Percentiles rank a stretch among this genome's conserved stretches.
These are phyloP conservation scores for Macquaria australasica DNA, from an alignment of 2,113 vertebrate genomes.

Conservation along the genomic window DNA sequence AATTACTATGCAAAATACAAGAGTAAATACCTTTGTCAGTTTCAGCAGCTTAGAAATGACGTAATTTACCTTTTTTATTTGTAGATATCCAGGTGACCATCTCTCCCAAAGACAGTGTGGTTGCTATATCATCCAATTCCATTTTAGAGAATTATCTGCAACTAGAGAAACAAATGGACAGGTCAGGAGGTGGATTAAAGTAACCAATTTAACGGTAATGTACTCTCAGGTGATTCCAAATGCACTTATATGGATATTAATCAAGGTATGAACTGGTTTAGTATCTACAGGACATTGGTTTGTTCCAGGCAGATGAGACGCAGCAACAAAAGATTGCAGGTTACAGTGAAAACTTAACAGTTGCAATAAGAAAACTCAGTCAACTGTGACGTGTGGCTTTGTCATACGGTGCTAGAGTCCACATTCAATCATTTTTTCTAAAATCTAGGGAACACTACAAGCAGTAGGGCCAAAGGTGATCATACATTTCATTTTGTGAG, in stretches of 20 bases:
- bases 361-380: neutral
- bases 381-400: neutral
- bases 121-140: neutral
- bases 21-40: slow-evolving; percentile 17
- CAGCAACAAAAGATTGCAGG: neutral
- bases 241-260: too few relatives aligned
- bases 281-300: neutral
- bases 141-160: neutral
- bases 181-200: neutral
- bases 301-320: neutral
- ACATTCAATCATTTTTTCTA: neutral
- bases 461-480: neutral
- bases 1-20: slow-evolving; percentile 56
- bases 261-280: neutral
- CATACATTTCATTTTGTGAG: neutral
- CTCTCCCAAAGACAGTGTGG: neutral
- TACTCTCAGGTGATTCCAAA: neutral
- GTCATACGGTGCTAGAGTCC: neutral
- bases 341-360: neutral
- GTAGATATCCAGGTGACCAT: neutral
- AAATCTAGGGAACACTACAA: neutral
- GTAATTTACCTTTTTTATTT: neutral
- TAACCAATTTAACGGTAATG: neutral
- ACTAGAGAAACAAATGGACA: neutral
- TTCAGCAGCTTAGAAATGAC: neutral